Conservation (phyloP, 2,888 invertebrate species). For the Campopleginae sp. region DNA sequence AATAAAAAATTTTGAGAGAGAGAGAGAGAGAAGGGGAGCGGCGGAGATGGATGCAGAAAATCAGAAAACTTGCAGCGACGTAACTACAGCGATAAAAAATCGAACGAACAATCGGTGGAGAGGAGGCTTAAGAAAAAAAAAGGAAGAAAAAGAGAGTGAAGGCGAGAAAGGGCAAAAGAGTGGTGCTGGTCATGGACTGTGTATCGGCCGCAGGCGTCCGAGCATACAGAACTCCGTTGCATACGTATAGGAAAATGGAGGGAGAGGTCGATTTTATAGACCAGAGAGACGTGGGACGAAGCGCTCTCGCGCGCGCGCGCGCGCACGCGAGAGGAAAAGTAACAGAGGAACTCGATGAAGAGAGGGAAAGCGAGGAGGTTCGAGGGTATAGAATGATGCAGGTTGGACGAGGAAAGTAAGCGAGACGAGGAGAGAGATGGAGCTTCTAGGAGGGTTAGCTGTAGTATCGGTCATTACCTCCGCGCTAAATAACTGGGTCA, state of each 20-base stretch:
- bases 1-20: neutral
- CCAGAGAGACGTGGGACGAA: slow-evolving; percentile 25
- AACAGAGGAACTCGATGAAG: slow-evolving; percentile 49
- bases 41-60: neutral
- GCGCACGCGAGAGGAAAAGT: slow-evolving; percentile 49
- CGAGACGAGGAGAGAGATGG: slow-evolving; percentile 65
- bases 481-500: slow-evolving; percentile 83
- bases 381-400: slow-evolving; percentile 58
- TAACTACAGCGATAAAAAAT: neutral
- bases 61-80: neutral
- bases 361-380: slow-evolving; percentile 62
- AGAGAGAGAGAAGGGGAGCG: neutral
- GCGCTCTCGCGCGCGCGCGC: slow-evolving; percentile 41
- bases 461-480: slow-evolving; percentile 85
- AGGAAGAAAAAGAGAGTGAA: slow-evolving; percentile 4
- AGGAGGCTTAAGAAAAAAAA: slow-evolving; percentile 27
- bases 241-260: slow-evolving; percentile 36
- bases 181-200: slow-evolving; percentile 65
- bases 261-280: slow-evolving; percentile 53
- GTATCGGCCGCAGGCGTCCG: slow-evolving; percentile 45
- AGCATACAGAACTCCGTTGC: slow-evolving; percentile 7
- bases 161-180: slow-evolving; percentile 57
- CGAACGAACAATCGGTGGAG: slow-evolving; percentile 16
- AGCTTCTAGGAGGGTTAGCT: slow-evolving; percentile 81
- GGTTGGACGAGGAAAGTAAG: slow-evolving; percentile 63